Conservation (phyloP, 2,113 vertebrate genomes). For the Platycercus adscitus region DNA sequence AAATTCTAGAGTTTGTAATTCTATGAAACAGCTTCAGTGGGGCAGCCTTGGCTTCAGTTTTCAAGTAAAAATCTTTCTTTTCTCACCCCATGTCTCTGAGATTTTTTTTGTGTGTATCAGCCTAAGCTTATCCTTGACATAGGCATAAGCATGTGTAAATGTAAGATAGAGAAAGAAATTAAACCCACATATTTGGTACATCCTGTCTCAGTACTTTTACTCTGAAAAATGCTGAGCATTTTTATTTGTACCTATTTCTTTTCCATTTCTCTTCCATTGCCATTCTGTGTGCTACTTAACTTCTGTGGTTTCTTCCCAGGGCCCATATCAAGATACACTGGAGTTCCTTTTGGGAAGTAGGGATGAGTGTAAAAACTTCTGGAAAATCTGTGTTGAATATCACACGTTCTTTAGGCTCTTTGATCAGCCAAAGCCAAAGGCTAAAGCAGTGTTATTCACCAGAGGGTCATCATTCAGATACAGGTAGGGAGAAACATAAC, state of each 20-base stretch:
- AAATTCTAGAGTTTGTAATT: neutral
- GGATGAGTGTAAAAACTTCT: constrained; percentile 95
- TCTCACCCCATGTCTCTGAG: neutral
- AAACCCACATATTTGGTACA: neutral
- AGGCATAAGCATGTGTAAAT: neutral
- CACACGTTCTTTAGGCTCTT: constrained; percentile 94
- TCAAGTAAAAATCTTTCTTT: neutral
- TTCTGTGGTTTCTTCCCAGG: constrained; percentile 72
- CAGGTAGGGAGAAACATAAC: constrained; percentile 78
- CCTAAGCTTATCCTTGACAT: neutral
- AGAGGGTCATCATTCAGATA: constrained; percentile 98
- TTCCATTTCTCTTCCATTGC: neutral
- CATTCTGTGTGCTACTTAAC: neutral
- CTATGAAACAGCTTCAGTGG: neutral
- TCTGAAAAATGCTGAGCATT: neutral
- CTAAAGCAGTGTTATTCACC: constrained; percentile 89
- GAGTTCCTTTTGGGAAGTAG: constrained; percentile 93
- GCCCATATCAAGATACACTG: constrained; percentile 91
- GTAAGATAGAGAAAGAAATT: neutral
- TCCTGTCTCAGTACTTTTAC: neutral
- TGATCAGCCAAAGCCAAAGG: constrained; percentile 91
- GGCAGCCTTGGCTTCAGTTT: neutral
- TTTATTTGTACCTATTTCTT: neutral
- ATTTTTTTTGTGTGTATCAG: neutral
- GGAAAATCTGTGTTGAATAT: constrained; percentile 98